Percentiles rank a stretch among this genome's conserved stretches.
Evolutionary conservation across 1,140 invertebrate species (phyloP).

Genomic region (Bombus picipes): DNA sequence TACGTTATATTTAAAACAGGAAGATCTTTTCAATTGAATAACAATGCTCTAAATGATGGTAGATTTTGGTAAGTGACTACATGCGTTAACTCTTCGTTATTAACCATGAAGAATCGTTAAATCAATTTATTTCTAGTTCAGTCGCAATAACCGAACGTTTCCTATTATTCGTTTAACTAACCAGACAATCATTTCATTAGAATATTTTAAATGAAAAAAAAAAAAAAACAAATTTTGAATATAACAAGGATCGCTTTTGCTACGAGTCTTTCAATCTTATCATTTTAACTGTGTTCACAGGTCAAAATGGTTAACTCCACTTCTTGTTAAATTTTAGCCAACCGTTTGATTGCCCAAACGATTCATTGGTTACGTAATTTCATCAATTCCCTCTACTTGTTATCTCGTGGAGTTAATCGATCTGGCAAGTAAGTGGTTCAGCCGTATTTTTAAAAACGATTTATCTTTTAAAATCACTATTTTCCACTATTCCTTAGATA

Average conservation of each 20-base stretch:
- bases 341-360: too few relatives aligned
- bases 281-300: too few relatives aligned
- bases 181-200: too few relatives aligned
- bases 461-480: background rate
- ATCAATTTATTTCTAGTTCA: background rate
- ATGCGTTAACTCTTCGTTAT: background rate
- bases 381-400: too few relatives aligned
- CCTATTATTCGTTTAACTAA: background rate
- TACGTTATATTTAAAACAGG: conserved; percentile 1
- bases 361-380: too few relatives aligned
- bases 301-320: too few relatives aligned
- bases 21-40: background rate
- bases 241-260: background rate
- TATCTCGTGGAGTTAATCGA: too few relatives aligned
- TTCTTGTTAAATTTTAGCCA: too few relatives aligned
- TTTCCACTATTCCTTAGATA: background rate
- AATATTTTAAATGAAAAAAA: background rate
- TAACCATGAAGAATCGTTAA: background rate
- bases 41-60: background rate
- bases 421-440: too few relatives aligned
- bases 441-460: background rate
- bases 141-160: background rate
- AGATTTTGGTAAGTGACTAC: background rate
- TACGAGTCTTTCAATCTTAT: too few relatives aligned
- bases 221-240: background rate